Conservation (phyloP, 2,113 vertebrate genomes). For the Pan paniscus region DNA sequence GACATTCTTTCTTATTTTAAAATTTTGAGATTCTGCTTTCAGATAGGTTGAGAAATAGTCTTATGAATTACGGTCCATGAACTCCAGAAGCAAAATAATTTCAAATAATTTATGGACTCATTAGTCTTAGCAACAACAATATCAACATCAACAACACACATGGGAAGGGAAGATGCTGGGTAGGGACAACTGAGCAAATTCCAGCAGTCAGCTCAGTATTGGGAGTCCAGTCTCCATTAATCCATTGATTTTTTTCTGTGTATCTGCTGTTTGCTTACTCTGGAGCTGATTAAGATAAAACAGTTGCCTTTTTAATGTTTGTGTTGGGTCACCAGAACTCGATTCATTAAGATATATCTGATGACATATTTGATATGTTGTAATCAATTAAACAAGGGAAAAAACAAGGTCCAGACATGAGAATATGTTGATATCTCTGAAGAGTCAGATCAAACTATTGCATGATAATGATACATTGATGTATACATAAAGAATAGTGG, state of each 20-base stretch:
- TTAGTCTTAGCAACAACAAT: neutral
- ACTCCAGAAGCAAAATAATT: neutral
- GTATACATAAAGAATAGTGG: neutral
- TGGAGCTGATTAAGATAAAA: neutral
- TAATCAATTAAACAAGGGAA: neutral
- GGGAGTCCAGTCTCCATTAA: neutral
- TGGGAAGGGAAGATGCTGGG: neutral
- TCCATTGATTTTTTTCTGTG: neutral
- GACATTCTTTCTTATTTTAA: neutral
- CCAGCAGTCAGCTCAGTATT: neutral
- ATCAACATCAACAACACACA: neutral
- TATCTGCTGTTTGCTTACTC: neutral
- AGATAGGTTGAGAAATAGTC: neutral
- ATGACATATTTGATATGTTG: neutral
- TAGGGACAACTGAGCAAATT: neutral
- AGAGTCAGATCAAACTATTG: neutral
- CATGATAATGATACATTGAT: neutral
- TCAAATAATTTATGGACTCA: neutral
- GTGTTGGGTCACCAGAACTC: neutral
- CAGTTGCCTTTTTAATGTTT: neutral
- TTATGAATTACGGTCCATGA: neutral
- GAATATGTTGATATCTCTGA: neutral
- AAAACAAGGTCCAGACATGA: neutral
- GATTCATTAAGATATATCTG: neutral
- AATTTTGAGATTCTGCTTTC: neutral